phyloP scores from a whole-genome alignment of 2,797 vertebrate species.

The Sitta carolinensis region DNA sequence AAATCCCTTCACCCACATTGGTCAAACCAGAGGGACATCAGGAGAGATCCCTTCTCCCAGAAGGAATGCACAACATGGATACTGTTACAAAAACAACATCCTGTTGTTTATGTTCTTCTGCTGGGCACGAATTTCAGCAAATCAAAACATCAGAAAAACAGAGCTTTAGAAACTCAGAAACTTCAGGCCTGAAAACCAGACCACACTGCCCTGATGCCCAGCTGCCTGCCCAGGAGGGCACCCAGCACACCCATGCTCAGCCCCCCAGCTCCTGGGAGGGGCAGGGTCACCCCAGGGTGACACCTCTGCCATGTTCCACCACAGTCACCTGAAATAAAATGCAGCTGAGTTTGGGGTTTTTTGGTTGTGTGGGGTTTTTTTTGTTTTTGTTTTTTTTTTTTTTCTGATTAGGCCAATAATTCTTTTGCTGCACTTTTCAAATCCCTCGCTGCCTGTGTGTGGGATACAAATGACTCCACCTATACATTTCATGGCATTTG shows the following conservation, averaged over 20 bases:
- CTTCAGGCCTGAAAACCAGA: no score
- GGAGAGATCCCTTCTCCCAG: no score
- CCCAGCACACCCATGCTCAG: not conserved
- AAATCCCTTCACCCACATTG: no score
- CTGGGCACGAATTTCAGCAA: no score
- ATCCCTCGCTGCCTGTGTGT: not conserved
- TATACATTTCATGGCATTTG: slow-evolving; percentile 5
- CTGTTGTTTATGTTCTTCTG: no score
- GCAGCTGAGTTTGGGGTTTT: not conserved
- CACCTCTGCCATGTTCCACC: fast-evolving
- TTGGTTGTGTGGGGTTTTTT: not conserved
- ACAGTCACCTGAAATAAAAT: not conserved
- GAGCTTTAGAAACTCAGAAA: no score
- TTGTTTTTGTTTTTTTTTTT: not conserved
- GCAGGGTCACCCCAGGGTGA: not conserved
- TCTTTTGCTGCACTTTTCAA: not conserved
- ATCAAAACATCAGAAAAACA: no score
- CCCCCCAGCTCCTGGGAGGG: not conserved
- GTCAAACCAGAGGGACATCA: no score
- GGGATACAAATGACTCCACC: slow-evolving; percentile 5
- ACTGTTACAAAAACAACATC: no score
- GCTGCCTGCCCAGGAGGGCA: not conserved
- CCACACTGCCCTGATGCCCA: no score
- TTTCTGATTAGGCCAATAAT: not conserved
- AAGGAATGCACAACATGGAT: no score